A percentile compares a stretch with the other conserved stretches of the same genome.
Conservation (phyloP, 2,888 invertebrate species). For the Calameuta filiformis region DNA sequence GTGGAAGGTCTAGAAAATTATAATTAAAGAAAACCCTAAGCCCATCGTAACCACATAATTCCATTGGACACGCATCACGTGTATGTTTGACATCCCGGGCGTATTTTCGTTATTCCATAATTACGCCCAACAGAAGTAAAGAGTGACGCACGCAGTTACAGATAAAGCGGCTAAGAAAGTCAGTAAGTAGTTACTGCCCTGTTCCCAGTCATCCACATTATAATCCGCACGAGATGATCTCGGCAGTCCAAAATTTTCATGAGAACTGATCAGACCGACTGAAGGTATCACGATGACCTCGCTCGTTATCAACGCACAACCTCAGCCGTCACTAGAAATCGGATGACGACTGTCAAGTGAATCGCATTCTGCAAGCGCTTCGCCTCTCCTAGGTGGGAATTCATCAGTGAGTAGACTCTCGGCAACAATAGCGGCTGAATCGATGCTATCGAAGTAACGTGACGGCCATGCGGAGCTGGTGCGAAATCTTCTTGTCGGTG, state of each 20-base stretch:
- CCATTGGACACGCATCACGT: background rate
- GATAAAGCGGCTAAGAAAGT: background rate
- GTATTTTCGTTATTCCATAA: background rate
- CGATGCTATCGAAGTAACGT: conserved; percentile 77
- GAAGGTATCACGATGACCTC: background rate
- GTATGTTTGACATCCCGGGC: background rate
- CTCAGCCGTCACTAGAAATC: conserved; percentile 52
- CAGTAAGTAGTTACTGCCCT: background rate
- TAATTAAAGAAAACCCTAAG: background rate
- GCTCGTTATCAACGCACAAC: background rate
- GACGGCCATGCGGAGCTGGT: conserved; percentile 64
- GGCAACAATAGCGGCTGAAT: conserved; percentile 64
- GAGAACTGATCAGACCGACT: background rate
- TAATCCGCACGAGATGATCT: background rate
- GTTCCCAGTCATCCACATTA: background rate
- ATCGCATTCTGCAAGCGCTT: conserved; percentile 71
- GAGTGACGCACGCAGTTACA: background rate
- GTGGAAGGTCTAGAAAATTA: background rate
- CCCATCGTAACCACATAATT: background rate
- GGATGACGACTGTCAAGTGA: conserved; percentile 68
- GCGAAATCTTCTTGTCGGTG: conserved; percentile 61
- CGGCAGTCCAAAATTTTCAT: background rate
- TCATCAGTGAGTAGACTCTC: conserved; percentile 63
- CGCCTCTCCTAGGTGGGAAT: conserved; percentile 66
- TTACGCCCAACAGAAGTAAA: background rate